Conservation (phyloP, 2,113 vertebrate genomes). For the Pungitius pungitius region DNA sequence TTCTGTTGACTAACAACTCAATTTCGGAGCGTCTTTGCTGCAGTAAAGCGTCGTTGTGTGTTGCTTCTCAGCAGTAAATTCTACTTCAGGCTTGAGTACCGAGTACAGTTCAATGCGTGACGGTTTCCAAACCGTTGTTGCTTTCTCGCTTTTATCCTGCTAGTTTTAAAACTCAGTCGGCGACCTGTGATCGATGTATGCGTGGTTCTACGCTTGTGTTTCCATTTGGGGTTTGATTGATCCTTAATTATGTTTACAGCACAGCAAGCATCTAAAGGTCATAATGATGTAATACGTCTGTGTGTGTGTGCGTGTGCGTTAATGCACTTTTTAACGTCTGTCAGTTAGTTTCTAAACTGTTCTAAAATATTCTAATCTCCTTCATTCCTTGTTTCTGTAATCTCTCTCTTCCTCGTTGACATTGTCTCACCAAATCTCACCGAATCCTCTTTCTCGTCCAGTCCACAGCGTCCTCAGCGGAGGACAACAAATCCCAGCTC, state of each 20-base stretch:
- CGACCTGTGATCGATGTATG: constrained; percentile 11
- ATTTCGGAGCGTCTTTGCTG: constrained; percentile 27
- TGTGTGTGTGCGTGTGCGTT: constrained; percentile 28
- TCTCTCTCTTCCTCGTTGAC: background rate
- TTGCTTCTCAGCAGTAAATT: constrained; percentile 22
- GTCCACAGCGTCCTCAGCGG: constrained; percentile 85
- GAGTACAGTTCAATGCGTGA: constrained; percentile 43
- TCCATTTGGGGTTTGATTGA: constrained; percentile 52
- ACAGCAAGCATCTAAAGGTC: constrained; percentile 52
- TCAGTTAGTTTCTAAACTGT: constrained; percentile 12
- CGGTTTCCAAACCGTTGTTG: background rate
- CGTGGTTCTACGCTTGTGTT: constrained; percentile 16
- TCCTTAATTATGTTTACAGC: constrained; percentile 55
- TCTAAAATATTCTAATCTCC: background rate
- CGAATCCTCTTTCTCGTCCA: constrained; percentile 49
- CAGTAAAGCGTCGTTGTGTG: constrained; percentile 10
- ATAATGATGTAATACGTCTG: constrained; percentile 41
- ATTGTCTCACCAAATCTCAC: background rate
- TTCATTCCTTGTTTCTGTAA: background rate
- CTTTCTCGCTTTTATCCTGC: constrained; percentile 25
- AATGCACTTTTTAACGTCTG: constrained; percentile 5
- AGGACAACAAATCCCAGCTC: constrained; percentile 87
- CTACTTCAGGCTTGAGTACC: constrained; percentile 7
- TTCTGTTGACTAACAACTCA: constrained; percentile 25
- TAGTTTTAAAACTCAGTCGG: constrained; percentile 6